A percentile compares a stretch with the other conserved stretches of the same genome.
phyloP scores from a whole-genome alignment of 2,797 vertebrate species.

The Toxotes lorentzi region DNA sequence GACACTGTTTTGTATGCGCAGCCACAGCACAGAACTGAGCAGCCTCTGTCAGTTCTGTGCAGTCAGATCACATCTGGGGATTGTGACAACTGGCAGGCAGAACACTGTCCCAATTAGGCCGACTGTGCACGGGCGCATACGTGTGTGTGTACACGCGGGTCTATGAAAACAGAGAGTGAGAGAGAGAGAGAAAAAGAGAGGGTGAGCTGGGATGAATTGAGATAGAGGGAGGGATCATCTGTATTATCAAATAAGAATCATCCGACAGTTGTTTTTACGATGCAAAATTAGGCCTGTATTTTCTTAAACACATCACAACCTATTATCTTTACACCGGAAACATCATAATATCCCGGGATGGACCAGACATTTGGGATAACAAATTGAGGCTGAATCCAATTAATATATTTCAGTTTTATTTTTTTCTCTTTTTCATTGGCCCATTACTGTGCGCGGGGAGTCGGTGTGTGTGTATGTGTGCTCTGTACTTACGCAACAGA shows the following conservation, averaged over 20 bases:
- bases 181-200: not conserved
- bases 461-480: constrained; percentile 19
- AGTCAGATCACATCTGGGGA: constrained; percentile 56
- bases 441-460: constrained; percentile 25
- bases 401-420: constrained; percentile 6
- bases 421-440: constrained; percentile 10
- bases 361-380: not conserved
- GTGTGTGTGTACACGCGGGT: not conserved
- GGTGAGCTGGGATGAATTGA: not conserved
- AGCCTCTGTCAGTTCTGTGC: constrained; percentile 31
- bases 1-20: not conserved
- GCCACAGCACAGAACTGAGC: constrained; percentile 29
- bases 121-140: constrained; percentile 7
- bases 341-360: not conserved
- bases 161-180: not conserved
- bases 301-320: not conserved
- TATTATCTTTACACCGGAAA: rapidly evolving
- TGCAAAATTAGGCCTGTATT: constrained; percentile 12
- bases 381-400: not conserved
- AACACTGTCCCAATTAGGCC: constrained; percentile 46
- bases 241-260: constrained; percentile 51
- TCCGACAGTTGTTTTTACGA: constrained; percentile 38
- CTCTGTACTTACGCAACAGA: constrained; percentile 78
- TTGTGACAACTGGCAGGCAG: constrained; percentile 34
- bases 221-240: constrained; percentile 36